Evolutionary conservation across 2,888 invertebrate genomes (phyloP), one percentile per base, ranked within the genome.

Genomic region (Ganaspis brasiliensis): DNA sequence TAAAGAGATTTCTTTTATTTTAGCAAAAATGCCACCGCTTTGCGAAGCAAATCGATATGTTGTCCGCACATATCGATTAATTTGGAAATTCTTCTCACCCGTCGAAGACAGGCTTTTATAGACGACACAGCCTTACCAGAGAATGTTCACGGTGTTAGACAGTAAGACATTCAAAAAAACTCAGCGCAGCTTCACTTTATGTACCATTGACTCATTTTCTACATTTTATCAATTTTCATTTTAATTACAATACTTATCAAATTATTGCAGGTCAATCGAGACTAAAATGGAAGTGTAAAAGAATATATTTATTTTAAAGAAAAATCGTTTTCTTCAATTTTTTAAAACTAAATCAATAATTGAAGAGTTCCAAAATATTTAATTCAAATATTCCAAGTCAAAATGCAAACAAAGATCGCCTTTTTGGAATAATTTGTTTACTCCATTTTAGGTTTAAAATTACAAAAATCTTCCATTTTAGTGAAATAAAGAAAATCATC

Each of bases 121-220:
- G 84, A 82, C 83, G 80, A 87, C 89, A 89, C 88, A 90, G 89
- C 88, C 87, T 86, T 82, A 84, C 86, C 85, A 89, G 88, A 89
- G 86, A 89, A 90, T 89, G 88, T 90, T 90, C 88, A 89, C 89
- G 82, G 84, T 90, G 86, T 87, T 84, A 79, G 84, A 87, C 84
- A 88, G 83, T 81, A 86, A 84, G 82, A 82, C 82, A 82, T 84
- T 85, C 76, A 85, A 84, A 75, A 80, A 86, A 75, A 80, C 87
- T 87, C 87, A 86, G 87, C 87, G 81, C 84, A 87, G 81, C 80
- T 83, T 84, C 82, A 79, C 82, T 86, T 83, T 16, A 49, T 49
- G n/a, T 81, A 82, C 83, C 82, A 86, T 83, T 71, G 79, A 67
- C 24, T 45, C 21, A 24, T 40, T 45, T 24, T 67, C 24, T 8